Base-by-base conservation (phyloP, 2,113 vertebrate genomes). In the Pollachius pollachius region DNA sequence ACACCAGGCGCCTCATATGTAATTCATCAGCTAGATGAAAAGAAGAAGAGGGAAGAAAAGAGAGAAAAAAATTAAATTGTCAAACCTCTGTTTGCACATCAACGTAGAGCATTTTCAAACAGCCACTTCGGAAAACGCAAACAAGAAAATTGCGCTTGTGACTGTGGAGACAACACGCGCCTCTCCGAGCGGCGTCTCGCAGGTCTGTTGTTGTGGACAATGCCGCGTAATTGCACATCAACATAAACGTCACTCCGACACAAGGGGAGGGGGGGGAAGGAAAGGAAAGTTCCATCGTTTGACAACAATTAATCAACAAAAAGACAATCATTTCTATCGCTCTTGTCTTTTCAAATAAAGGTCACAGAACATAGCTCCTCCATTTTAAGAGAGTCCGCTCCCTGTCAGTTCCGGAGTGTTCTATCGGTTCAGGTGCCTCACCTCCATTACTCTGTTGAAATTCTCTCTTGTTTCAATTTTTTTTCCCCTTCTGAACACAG, bases 161-260 rank as follows among this genome's bases (percentile, higher is more conserved):
- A 65, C 76, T 65, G 65, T 48, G 23, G 75, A 3, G 34, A 30
- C 8, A 72, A 68, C 70, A 75, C 70, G 75, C 62, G 56, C 81
- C 76, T 27, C 75, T 76, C 68, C 64, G 63, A 65, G 27, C 57
- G 63, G 18, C 37, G 15, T 64, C 0, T 3, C 64, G 21, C 75
- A 85, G 23, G 81, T 81, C 78, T 85, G 82, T 77, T 79, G 79
- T 72, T 75, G 68, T 8, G 61, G 73, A 70, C 73, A 74, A 70
- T 57, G 60, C 23, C 59, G 66, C 68, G 64, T 72, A 82, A 74
- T 76, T 77, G 61, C 30, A 66, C 54, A 71, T 81, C 66, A 81
- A 77, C 63, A 58, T 70, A 73, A 76, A 78, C 48, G 62, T 80
- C 76, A 71, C 27, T 56, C 52, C 57, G 48, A 62, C 30, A 2